Evolutionary conservation across 2,797 vertebrate species (phyloP).

Genomic region (Steatocranus sp.): DNA sequence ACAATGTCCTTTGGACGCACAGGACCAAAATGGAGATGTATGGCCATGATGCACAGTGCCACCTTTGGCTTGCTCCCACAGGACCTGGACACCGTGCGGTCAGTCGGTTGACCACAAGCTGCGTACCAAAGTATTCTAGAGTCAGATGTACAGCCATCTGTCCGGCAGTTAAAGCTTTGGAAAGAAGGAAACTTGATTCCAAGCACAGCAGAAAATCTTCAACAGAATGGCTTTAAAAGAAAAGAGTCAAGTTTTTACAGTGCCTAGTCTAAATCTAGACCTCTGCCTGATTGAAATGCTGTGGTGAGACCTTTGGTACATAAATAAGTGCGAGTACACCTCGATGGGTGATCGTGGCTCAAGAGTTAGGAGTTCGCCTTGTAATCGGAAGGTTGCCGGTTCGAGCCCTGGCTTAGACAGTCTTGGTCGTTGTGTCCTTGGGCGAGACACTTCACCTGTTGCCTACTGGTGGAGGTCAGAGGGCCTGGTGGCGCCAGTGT

Average conservation of each 20-base stretch:
- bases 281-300: background rate
- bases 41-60: background rate
- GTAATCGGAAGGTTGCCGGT: too few relatives aligned
- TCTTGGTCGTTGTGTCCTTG: too few relatives aligned
- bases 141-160: background rate
- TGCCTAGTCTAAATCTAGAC: background rate
- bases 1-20: rapidly evolving
- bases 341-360: too few relatives aligned
- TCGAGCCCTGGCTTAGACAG: too few relatives aligned
- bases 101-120: background rate
- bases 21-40: background rate
- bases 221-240: background rate
- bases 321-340: background rate
- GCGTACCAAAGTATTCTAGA: background rate
- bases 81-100: background rate
- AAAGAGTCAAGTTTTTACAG: background rate
- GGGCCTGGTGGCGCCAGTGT: too few relatives aligned
- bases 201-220: background rate
- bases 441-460: too few relatives aligned
- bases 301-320: background rate
- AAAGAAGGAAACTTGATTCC: background rate
- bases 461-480: too few relatives aligned
- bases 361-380: too few relatives aligned
- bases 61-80: background rate
- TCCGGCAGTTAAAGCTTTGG: background rate